Base-by-base conservation (phyloP, 2,888 invertebrate genomes). In the Caenorhabditis imperialis region DNA sequence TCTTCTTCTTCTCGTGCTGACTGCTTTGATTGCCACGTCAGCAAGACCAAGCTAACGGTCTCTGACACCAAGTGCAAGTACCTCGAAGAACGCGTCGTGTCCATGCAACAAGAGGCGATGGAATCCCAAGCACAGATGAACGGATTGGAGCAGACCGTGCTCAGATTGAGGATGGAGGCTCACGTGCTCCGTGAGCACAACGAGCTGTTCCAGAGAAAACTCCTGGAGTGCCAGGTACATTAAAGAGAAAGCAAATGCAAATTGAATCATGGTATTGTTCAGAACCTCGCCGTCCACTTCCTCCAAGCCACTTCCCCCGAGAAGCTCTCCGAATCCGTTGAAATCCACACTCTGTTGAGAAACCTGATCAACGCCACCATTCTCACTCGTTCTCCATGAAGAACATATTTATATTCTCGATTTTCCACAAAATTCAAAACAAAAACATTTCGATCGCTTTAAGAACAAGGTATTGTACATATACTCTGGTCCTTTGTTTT, bases 11-110 rank as follows among this genome's bases (percentile, higher is more conserved):
- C 47, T 0, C 60, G 55, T 20, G 37, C 61, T 25, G 63, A 63
- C 1, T 81, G 81, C 44, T 81, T 70, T 55, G 79, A 81, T n/a
- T 81, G 81, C 47, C 63, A 75, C 3, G 45, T 76, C 25, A 47
- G 62, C 57, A 79, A 78, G 53, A 72, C 76, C 16, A 74, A 74
- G 27, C 37, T 73, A 16, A 62, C 60, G 14, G 54, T 75, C 27
- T 53, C 77, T 0, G 79, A 79, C 14, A 78, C 48, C 45, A 63
- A 70, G 20, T 74, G 74, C 35, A 63, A 70, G 8, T 78, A 72
- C 37, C 20, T 79, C 42, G 77, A 79, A 35, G 57, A 57, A 8
- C 38, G 69, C 16, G 65, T 76, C 10, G 51, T 48, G 10, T 47
- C 67, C 3, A 42, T 79, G 27, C 70, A 72, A 44, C 69, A 70